Evolutionary conservation across 2,797 vertebrate species (phyloP).

Genomic region (Hemitrygon akajei): DNA sequence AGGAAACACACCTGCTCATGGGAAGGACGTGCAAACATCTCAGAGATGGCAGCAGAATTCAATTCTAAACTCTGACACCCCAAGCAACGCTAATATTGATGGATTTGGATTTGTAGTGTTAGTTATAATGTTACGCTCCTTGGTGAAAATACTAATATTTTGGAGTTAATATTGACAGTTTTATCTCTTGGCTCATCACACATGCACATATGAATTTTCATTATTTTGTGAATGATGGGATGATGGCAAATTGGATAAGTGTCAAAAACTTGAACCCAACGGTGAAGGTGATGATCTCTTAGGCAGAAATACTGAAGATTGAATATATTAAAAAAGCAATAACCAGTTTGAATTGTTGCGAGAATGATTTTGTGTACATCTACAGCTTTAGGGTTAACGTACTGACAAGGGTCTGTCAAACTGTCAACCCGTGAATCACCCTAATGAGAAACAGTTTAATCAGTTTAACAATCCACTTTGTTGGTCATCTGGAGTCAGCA

Average conservation of each 20-base stretch:
- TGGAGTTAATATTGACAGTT: not conserved
- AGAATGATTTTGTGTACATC: constrained; percentile 5
- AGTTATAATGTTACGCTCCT: not conserved
- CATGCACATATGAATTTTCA: constrained; percentile 7
- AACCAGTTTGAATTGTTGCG: not conserved
- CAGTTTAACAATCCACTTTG: constrained; percentile 28
- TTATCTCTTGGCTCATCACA: not conserved
- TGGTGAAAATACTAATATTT: not conserved
- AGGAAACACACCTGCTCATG: too few species aligned
- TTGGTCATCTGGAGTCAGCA: not conserved
- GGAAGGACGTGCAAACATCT: too few species aligned
- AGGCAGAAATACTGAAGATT: not conserved
- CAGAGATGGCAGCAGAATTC: too few species aligned
- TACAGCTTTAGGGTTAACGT: not conserved
- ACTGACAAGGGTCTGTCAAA: constrained; percentile 29
- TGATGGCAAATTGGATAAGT: not conserved
- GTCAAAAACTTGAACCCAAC: not conserved
- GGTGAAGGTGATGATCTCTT: not conserved
- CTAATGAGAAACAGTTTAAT: constrained; percentile 23
- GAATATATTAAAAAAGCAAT: constrained; percentile 15
- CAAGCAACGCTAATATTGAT: too few species aligned
- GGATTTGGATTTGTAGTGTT: not conserved
- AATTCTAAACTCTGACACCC: too few species aligned
- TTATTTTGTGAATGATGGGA: not conserved
- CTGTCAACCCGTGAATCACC: not conserved